Evolutionary conservation across 1,140 invertebrate genomes (phyloP), one percentile per base, ranked within the genome.

Genomic region (Halictus rubicundus): DNA sequence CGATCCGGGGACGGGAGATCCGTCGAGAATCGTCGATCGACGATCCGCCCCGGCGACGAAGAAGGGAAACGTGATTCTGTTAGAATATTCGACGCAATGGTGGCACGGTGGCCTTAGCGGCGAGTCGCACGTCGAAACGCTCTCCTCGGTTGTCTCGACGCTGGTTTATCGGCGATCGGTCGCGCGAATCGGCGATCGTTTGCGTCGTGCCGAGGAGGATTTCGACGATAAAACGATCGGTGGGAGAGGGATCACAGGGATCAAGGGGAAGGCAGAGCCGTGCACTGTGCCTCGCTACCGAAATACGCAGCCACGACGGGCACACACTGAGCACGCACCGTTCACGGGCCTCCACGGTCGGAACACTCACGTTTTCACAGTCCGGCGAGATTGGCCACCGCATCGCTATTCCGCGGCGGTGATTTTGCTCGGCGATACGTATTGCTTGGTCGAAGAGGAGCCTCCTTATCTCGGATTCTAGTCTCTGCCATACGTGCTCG

Each of bases 401-500:
- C 89, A 89, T 90, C 69, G 85, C 80, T 87, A 69, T 66, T 83
- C 23, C 42, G 77, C 84, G 68, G 61, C 76, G 64, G 68, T 70
- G 52, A 72, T 69, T 76, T 74, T 54, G 32, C 42, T 71, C 23
- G 80, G 59, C 54, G 71, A 69, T 61, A 76, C 81, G 74, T 80
- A 74, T 71, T 68, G 73, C 71, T 78, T 63, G 60, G 80, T 75
- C 80, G 61, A 80, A 84, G 71, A 69, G 80, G 78, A 70, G 65
- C 82, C 89, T 82, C 76, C 68, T 88, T 87, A 86, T 87, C 85
- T 86, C 83, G 69, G 70, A 71, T 81, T 89, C 89, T 91, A 91
- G 87, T 91, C 85, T 86, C 86, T 90, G 87, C 89, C 87, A 91
- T 90, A 90, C 89, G 89, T 90, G 84, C 88, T 83, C 85, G 82